Conservation (phyloP, 1,140 invertebrate species). For the Neodiprion fabricii region DNA sequence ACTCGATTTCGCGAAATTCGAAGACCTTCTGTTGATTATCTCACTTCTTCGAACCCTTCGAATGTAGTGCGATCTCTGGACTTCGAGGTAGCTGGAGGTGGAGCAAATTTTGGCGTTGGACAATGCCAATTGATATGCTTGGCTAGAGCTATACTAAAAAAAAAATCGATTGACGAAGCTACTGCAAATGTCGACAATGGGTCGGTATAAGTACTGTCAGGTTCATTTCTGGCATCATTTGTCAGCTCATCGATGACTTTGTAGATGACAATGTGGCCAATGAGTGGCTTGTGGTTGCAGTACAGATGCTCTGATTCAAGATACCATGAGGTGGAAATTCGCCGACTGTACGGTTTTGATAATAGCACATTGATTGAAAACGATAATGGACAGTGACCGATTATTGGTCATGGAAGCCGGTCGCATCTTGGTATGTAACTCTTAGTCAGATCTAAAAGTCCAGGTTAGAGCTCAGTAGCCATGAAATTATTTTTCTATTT, state of each 20-base stretch:
- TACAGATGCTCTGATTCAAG: slow-evolving; percentile 59
- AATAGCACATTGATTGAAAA: slow-evolving; percentile 84
- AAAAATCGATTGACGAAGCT: slow-evolving; percentile 67
- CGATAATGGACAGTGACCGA: slow-evolving; percentile 65
- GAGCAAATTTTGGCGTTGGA: slow-evolving; percentile 74
- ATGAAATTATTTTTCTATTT: too few species aligned
- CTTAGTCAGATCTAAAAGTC: too few species aligned
- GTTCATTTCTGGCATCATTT: too few species aligned
- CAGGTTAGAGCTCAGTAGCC: too few species aligned
- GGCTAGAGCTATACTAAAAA: slow-evolving; percentile 61
- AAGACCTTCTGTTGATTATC: too few species aligned
- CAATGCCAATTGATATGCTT: slow-evolving; percentile 69
- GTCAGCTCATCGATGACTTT: too few species aligned
- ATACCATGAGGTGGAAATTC: slow-evolving; percentile 63
- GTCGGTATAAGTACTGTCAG: too few species aligned
- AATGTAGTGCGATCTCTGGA: slow-evolving; percentile 61
- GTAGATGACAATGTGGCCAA: background rate
- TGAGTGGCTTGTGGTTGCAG: slow-evolving; percentile 34
- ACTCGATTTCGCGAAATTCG: too few species aligned
- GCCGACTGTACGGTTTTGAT: slow-evolving; percentile 64
- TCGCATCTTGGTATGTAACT: slow-evolving; percentile 53
- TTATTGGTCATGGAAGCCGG: slow-evolving; percentile 75
- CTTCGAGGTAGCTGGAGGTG: slow-evolving; percentile 72
- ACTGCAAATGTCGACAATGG: slow-evolving; percentile 65
- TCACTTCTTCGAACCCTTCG: background rate